Percentiles rank a stretch among this genome's conserved stretches.
phyloP scores from a whole-genome alignment of 2,888 invertebrate species.

The Steinernema scapterisci region DNA sequence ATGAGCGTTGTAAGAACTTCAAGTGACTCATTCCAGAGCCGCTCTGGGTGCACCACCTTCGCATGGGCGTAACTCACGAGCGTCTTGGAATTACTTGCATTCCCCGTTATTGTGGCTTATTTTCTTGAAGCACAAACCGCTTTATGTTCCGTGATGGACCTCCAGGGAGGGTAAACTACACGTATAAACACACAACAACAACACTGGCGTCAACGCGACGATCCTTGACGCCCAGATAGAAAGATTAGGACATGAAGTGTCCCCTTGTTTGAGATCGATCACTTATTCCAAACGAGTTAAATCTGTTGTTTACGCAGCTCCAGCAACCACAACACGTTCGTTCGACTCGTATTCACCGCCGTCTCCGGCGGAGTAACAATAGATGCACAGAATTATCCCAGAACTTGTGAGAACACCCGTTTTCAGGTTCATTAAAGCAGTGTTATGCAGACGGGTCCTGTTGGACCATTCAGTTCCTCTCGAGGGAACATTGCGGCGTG shows the following conservation, averaged over 20 bases:
- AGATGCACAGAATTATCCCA: neutral
- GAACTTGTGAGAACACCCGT: slow-evolving; percentile 9
- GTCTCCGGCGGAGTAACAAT: neutral
- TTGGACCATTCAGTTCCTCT: neutral
- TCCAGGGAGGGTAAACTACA: no score
- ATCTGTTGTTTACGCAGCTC: neutral
- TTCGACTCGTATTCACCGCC: neutral
- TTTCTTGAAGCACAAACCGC: no score
- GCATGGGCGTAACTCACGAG: no score
- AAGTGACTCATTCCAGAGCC: neutral
- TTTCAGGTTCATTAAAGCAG: slow-evolving; percentile 12
- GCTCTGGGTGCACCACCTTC: no score
- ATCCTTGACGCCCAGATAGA: neutral
- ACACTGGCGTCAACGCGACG: neutral
- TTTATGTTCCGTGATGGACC: no score
- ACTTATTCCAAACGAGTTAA: no score
- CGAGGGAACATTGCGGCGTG: neutral
- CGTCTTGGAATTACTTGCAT: no score
- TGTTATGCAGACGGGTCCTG: neutral
- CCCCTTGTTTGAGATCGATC: no score
- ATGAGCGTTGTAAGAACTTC: neutral
- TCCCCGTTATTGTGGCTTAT: no score
- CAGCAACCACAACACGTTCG: neutral
- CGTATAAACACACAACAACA: no score
- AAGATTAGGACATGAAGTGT: neutral